A percentile compares a stretch with the other conserved stretches of the same genome.
phyloP scores from a whole-genome alignment of 1,140 invertebrate species.

The Arctopsyche grandis region DNA sequence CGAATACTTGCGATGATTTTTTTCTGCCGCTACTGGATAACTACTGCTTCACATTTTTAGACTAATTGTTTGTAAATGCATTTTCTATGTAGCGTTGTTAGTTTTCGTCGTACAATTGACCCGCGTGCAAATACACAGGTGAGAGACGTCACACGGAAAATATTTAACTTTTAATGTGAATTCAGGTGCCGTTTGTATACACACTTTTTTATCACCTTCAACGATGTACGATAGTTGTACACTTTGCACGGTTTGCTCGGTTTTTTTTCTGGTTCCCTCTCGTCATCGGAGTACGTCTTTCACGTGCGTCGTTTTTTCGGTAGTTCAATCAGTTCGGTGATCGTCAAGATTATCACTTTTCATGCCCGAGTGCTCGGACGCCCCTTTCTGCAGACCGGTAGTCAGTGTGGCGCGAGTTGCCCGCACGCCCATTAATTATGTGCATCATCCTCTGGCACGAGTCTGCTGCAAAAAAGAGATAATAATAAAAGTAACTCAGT shows the following conservation, averaged over 20 bases:
- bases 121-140: background rate
- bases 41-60: no score
- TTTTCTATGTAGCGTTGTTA: no score
- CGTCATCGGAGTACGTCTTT: background rate
- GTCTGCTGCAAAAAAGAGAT: background rate
- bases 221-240: background rate
- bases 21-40: background rate
- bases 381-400: slow-evolving; percentile 20
- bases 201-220: background rate
- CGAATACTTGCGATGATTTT: background rate
- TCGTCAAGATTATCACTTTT: slow-evolving; percentile 22
- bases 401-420: slow-evolving; percentile 9
- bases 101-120: no score
- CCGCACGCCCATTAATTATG: slow-evolving; percentile 28
- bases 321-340: background rate
- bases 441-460: slow-evolving; percentile 25
- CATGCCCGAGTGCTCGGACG: slow-evolving; percentile 11
- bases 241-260: background rate
- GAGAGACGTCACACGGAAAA: background rate
- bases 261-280: background rate
- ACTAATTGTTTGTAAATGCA: no score
- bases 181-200: background rate
- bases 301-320: background rate
- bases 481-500: background rate
- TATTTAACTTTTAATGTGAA: slow-evolving; percentile 7